Evolutionary conservation across 1,140 invertebrate species (phyloP), one percentile per base, ranked within the genome.

Genomic region (Drosophila rufa): DNA sequence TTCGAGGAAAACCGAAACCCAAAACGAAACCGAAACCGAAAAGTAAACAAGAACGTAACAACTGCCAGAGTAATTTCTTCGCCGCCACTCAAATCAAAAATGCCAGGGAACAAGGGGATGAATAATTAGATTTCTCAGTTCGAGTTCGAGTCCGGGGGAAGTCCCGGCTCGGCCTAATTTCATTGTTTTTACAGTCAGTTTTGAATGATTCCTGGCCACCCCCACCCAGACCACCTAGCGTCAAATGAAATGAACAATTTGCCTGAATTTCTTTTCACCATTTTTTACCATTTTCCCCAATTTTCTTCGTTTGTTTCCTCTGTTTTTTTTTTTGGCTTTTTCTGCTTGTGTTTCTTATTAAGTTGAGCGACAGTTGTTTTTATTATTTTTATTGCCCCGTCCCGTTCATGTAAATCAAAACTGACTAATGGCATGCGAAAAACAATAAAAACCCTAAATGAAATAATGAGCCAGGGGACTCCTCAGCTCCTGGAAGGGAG

Each of bases 61-160:
- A 66, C 19, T 56, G 53, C 36, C 53, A 40, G 53, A 40, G 53
- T 56, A 50, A 76, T 51, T 59, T 45, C 45, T 30, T 19, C 38
- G 40, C 30, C 46, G 42, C 43, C 45, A 42, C 42, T n/a, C 14
- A 46, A 48, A 15, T 38, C 36, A 48, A 65, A 46, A 75, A 64
- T 62, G 60, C 53, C 57, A 50, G 33, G 33, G 33, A 71, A 82
- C 90, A 92, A 85, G 80, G 82, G 76, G 79, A 92, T 92, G 91
- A 91, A 92, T 92, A 92, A 92, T 92, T 92, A 92, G 91, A 92
- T 92, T 92, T 87, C 91, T 90, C 85, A 90, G 85, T 68, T 36
- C 45, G 14, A 38, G 33, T 17, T 8, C 30, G 30, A 22, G 45
- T 46, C 12, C 12, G 19, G 36, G 53, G 53, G 53, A 19, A 55